Evolutionary conservation across 1,140 invertebrate genomes (phyloP), one percentile per base, ranked within the genome.

Genomic region (Berghia stephanieae): DNA sequence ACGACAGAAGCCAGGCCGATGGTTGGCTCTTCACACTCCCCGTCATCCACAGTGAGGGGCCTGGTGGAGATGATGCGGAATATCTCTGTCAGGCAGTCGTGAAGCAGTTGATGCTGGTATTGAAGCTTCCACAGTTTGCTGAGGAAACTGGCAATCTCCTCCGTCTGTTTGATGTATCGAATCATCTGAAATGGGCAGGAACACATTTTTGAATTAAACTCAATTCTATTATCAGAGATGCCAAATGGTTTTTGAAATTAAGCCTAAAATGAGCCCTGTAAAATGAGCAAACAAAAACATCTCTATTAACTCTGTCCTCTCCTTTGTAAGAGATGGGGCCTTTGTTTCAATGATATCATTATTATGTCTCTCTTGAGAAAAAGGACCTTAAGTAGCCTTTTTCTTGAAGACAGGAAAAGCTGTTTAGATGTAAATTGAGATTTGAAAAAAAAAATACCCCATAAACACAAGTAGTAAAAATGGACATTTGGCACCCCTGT

Each of bases 1-100:
- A 76, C 74, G 2, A 76, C 60, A 40, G 74, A 16, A 5, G 74
- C 74, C 21, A 76, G 52, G 38, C 43, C 44, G 31, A 76, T 76
- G 42, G 74, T 43, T 21, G 74, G 63, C 27, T 76, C 74, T 24
- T 27, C 52, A 10, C n/a, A 18, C 44, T 34, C 34, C 3, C 63
- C 13, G 57, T 63, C 57, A 10, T 31, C 57, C 18, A 8, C 57
- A 63, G 57, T 31, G 57, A 31, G 10, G 57, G 57, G 8, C 57
- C 18, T 10, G 2, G 42, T 40, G 3, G 63, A 68, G 44, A 76
- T 76, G 44, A 68, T 49, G n/a, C 31, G 13, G 44, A 76, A 76
- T 4, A 76, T 66, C 24, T 63, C 55, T 36, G 4, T 21, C 27
- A 68, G 24, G 24, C 74, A 76, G 63, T 13, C 31, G 40, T 2